These are phyloP conservation scores for Drosophila mettleri DNA, from an alignment of 2,888 invertebrate genomes.

Conservation along the genomic window DNA sequence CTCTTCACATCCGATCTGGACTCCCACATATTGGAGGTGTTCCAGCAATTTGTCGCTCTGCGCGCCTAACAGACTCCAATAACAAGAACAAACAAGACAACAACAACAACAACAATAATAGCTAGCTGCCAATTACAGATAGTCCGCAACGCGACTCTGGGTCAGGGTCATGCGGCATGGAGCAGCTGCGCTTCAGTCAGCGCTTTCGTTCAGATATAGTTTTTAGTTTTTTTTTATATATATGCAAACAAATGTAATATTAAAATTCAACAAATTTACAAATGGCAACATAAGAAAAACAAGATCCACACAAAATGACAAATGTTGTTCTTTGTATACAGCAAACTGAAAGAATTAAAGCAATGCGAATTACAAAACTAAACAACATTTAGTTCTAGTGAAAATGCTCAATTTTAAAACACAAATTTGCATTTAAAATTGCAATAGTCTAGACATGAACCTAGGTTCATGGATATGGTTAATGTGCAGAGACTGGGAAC, in stretches of 20 bases:
- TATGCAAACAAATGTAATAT: conserved; percentile 4
- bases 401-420: neutral
- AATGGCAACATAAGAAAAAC: neutral
- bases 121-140: neutral
- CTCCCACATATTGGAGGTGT: conserved; percentile 97
- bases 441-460: neutral
- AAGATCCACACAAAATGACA: conserved; percentile 5
- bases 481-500: neutral
- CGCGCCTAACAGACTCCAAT: conserved; percentile 74
- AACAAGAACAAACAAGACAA: neutral
- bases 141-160: neutral
- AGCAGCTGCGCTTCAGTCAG: neutral
- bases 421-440: neutral
- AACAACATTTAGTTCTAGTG: too few relatives aligned
- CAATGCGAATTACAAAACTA: neutral
- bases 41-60: conserved; percentile 98
- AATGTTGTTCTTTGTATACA: conserved; percentile 8
- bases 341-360: conserved; percentile 5
- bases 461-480: neutral
- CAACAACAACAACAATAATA: neutral
- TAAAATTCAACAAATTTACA: neutral
- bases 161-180: neutral
- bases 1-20: conserved; percentile 98
- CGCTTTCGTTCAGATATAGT: conserved; percentile 12
- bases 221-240: conserved; percentile 9